Base-by-base conservation (phyloP, 2,888 invertebrate species). In the Dromius quadrimaculatus region DNA sequence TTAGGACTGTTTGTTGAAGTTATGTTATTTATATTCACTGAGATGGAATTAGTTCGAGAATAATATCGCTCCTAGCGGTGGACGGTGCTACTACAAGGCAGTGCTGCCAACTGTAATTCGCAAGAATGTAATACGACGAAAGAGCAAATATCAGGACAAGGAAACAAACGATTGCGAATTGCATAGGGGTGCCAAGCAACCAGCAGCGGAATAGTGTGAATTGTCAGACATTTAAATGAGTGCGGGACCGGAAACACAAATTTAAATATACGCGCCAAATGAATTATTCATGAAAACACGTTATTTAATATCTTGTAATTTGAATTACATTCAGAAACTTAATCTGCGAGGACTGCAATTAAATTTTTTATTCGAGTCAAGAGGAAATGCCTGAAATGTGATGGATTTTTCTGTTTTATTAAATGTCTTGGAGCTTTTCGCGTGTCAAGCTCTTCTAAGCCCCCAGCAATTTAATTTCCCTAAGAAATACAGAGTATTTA, bases 231-330 rank as follows among this genome's bases (percentile, higher is more conserved):
- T 62, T 62, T 22, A 62, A 62, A 62, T 62, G 62, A 62, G 62
- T 22, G 41, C 9, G 32, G 47, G 15, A 4, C 59, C 34, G 59
- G 38, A 38, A 36, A 19, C 8, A 20, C 36, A 23, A 62, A 62
- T 62, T 62, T 62, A 59, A 59, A 59, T 59, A 59, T 36, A 36
- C 34, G 34, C 59, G 41, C 63, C 22, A 11, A 34, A 32, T 64
- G 64, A 64, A 64, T 64, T 47, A 64, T 64, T 64, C 64, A 47
- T 50, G 47, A 11, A 47, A 17, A 34, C 17, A 19, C 20, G 47
- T 47, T 43, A 43, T 63, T 63, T 63, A 63, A 41, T 41, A 45
- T 34, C 47, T 32, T 64, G 47, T 50, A 47, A 47, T 64, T 64
- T 61, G 61, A 61, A 36, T 61, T 61, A 61, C 61, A 38, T 61